A percentile compares a stretch with the other conserved stretches of the same genome.
These are phyloP conservation scores for Oreochromis tanganicae DNA, from an alignment of 2,113 vertebrate genomes.

Conservation along the genomic window DNA sequence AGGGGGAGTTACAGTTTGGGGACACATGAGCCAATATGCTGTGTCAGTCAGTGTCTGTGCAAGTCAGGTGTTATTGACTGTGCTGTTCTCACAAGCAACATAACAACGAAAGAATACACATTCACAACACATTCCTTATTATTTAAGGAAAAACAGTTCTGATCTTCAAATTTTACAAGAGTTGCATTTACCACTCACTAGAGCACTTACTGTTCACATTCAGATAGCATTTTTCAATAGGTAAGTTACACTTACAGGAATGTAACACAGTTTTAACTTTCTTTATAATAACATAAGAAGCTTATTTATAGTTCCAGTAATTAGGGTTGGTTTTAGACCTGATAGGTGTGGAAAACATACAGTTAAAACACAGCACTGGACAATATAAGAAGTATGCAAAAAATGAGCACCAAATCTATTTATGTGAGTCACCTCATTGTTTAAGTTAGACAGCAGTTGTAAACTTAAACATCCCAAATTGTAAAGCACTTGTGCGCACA, in stretches of 20 bases:
- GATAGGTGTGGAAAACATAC: background rate
- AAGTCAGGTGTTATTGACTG: background rate
- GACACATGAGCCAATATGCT: background rate
- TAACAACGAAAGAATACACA: background rate
- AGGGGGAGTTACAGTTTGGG: slow-evolving; percentile 12
- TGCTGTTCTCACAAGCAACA: background rate
- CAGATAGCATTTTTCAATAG: background rate
- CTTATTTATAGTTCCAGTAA: fast-evolving
- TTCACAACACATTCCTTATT: background rate
- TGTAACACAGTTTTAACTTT: background rate
- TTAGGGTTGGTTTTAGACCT: background rate
- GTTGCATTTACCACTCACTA: background rate
- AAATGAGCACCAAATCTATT: fast-evolving
- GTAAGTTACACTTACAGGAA: background rate
- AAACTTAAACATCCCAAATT: fast-evolving
- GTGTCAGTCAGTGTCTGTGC: slow-evolving; percentile 8
- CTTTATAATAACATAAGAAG: background rate
- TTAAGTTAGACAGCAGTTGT: background rate
- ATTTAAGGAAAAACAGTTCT: background rate
- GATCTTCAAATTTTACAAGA: background rate
- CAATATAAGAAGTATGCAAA: background rate
- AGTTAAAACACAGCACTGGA: background rate
- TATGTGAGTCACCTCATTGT: background rate
- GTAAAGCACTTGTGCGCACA: background rate
- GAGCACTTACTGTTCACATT: background rate